Evolutionary conservation across 1,140 invertebrate genomes (phyloP).

Genomic region (Acromyrmex echinatior): DNA sequence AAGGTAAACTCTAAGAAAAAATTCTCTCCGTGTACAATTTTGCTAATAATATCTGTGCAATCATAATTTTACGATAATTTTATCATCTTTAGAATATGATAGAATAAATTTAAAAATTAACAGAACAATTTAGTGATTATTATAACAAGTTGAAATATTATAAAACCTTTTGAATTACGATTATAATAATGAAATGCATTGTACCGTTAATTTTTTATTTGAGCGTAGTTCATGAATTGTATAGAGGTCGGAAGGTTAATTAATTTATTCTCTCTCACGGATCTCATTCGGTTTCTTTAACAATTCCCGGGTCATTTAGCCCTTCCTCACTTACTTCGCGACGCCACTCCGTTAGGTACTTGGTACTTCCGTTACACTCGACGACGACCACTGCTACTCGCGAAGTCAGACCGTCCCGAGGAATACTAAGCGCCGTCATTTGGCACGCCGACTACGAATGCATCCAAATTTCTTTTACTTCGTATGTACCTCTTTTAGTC

Average conservation of each 20-base stretch:
- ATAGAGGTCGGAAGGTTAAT: constrained; percentile 13
- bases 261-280: constrained; percentile 14
- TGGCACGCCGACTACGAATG: constrained; percentile 77
- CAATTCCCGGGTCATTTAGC: constrained; percentile 54
- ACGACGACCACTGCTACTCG: constrained; percentile 79
- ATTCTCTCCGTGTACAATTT: neutral
- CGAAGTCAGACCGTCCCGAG: constrained; percentile 74
- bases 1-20: too few relatives aligned
- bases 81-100: neutral
- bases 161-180: neutral
- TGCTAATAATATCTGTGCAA: neutral
- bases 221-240: neutral
- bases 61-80: constrained; percentile 4
- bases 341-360: constrained; percentile 77
- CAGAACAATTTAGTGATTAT: neutral
- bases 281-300: constrained; percentile 36
- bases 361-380: constrained; percentile 81
- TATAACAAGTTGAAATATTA: neutral
- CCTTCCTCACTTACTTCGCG: constrained; percentile 30
- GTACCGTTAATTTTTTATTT: neutral
- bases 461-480: constrained; percentile 51
- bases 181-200: neutral
- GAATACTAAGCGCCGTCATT: constrained; percentile 83
- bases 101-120: constrained; percentile 20
- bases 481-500: neutral